Conservation (phyloP, 2,888 invertebrate genomes). For the Onchidella celtica region DNA sequence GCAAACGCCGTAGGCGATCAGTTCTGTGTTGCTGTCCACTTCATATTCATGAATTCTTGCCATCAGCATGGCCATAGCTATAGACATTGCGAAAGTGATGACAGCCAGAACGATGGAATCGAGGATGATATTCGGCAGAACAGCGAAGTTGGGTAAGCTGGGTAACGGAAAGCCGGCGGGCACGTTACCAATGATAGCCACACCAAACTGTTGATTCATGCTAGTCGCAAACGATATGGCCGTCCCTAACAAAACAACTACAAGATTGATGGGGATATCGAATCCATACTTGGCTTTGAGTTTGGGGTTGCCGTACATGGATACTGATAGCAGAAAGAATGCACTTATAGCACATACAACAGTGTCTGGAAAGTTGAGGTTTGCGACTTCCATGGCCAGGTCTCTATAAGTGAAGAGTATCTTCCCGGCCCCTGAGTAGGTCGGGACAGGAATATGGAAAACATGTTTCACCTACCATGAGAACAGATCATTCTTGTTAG, state of each 20-base stretch:
- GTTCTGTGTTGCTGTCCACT: slow-evolving; percentile 79
- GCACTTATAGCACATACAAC: slow-evolving; percentile 85
- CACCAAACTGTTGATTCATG: slow-evolving; percentile 59
- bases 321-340: slow-evolving; percentile 75
- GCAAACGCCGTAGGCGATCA: slow-evolving; percentile 80
- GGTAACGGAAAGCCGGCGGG: slow-evolving; percentile 73
- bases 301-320: slow-evolving; percentile 69
- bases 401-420: slow-evolving; percentile 83
- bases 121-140: slow-evolving; percentile 62
- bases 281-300: slow-evolving; percentile 70
- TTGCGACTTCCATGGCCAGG: slow-evolving; percentile 82
- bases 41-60: slow-evolving; percentile 79
- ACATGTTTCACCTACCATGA: too few species aligned
- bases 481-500: too few species aligned
- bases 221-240: slow-evolving; percentile 65
- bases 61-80: slow-evolving; percentile 79
- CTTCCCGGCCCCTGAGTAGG: slow-evolving; percentile 60
- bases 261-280: slow-evolving; percentile 77
- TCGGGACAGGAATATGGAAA: too few species aligned
- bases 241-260: slow-evolving; percentile 73
- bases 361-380: slow-evolving; percentile 85
- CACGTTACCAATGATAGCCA: slow-evolving; percentile 68
- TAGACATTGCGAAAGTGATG: slow-evolving; percentile 75
- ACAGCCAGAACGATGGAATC: slow-evolving; percentile 75
- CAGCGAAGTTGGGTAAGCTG: slow-evolving; percentile 66